These are phyloP conservation scores for Syrrhaptes paradoxus DNA, from an alignment of 2,113 vertebrate genomes.

Conservation along the genomic window DNA sequence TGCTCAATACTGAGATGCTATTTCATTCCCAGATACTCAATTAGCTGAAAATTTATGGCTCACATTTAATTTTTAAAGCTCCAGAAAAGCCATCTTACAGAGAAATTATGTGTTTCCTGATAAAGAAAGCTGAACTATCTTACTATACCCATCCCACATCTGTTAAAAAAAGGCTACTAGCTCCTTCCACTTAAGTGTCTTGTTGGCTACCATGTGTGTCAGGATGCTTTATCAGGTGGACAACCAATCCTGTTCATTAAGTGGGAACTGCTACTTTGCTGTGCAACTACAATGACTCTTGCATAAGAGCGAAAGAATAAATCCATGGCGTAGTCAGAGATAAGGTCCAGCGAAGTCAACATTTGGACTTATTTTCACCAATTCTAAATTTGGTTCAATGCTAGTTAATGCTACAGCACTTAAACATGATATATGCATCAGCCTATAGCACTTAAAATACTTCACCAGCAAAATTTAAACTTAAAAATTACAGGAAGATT, in stretches of 20 bases:
- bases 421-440: not conserved
- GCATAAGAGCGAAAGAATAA: not conserved
- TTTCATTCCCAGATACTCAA: not conserved
- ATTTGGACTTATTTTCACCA: not conserved
- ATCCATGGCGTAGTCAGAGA: not conserved
- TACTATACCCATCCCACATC: not conserved
- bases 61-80: not conserved
- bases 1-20: not conserved
- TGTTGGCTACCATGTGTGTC: not conserved
- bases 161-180: not conserved
- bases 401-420: not conserved
- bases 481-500: not conserved
- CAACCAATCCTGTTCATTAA: not conserved
- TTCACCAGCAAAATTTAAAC: not conserved
- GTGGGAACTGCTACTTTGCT: not conserved
- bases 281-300: not conserved
- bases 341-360: not conserved
- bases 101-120: not conserved
- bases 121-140: not conserved
- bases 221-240: not conserved
- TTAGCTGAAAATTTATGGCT: not conserved
- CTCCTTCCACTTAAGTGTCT: not conserved
- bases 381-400: not conserved
- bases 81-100: not conserved
- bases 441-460: not conserved